A percentile compares a stretch with the other conserved stretches of the same genome.
Conservation (phyloP, 2,113 vertebrate species). For the Petromus typicus region DNA sequence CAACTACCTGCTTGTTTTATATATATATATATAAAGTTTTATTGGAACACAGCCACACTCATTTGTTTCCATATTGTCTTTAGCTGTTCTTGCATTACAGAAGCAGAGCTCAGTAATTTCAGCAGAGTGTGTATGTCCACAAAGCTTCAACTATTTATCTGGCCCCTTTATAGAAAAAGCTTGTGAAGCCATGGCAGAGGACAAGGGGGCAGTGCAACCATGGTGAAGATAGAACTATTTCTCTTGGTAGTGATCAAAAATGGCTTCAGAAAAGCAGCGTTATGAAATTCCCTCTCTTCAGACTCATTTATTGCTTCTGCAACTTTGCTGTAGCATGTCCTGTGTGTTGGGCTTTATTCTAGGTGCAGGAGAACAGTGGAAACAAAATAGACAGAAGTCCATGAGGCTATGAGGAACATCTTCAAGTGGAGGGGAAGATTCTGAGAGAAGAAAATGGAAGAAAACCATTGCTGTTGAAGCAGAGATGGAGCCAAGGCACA, state of each 20-base stretch:
- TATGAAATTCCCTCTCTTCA: neutral
- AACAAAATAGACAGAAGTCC: neutral
- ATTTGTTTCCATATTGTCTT: neutral
- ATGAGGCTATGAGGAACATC: neutral
- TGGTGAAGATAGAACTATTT: neutral
- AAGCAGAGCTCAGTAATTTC: neutral
- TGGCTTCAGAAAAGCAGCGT: neutral
- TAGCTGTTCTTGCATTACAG: neutral
- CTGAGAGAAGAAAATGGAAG: neutral
- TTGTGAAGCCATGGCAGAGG: neutral
- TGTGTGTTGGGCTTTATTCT: neutral
- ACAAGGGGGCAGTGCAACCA: no score
- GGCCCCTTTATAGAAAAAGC: neutral
- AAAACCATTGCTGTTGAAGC: neutral
- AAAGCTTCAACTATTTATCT: conserved; percentile 21
- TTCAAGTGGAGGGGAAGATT: neutral
- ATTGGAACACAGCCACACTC: neutral
- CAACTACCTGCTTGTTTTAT: neutral
- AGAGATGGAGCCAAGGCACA: neutral
- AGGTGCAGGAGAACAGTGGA: neutral
- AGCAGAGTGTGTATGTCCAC: neutral
- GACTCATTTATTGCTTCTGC: neutral
- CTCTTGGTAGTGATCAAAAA: neutral
- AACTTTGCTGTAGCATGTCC: neutral
- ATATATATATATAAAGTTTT: conserved; percentile 5